A percentile compares a stretch with the other conserved stretches of the same genome.
Evolutionary conservation across 2,888 invertebrate genomes (phyloP).

Genomic region (Acleris sparsana): DNA sequence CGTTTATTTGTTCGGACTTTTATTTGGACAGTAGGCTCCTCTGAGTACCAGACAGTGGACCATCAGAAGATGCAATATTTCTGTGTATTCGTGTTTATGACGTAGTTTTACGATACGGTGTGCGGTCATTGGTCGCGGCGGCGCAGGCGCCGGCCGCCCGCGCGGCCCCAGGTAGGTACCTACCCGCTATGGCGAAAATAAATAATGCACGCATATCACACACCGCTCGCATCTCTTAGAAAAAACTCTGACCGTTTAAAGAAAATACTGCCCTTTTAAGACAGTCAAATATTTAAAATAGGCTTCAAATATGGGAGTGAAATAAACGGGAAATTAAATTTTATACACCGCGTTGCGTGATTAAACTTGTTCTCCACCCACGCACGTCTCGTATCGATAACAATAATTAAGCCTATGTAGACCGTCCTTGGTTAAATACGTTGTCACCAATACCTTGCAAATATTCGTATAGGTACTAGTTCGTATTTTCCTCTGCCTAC

Average conservation of each 20-base stretch:
- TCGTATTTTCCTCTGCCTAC: too few species aligned
- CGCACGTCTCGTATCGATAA: slow-evolving; percentile 12
- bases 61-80: slow-evolving; percentile 16
- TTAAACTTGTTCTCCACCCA: slow-evolving; percentile 20
- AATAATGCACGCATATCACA: slow-evolving; percentile 62
- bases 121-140: slow-evolving; percentile 68
- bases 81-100: slow-evolving; percentile 37
- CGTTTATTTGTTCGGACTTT: slow-evolving; percentile 5
- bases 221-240: slow-evolving; percentile 51
- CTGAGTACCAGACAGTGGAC: neutral
- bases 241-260: slow-evolving; percentile 29
- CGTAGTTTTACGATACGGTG: slow-evolving; percentile 41
- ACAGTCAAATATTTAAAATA: slow-evolving; percentile 14
- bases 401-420: slow-evolving; percentile 12
- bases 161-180: slow-evolving; percentile 67
- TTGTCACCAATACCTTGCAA: neutral
- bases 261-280: slow-evolving; percentile 15
- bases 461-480: neutral
- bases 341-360: slow-evolving; percentile 14
- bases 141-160: slow-evolving; percentile 48
- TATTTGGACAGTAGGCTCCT: neutral
- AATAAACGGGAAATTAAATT: slow-evolving; percentile 15
- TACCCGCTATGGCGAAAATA: slow-evolving; percentile 68
- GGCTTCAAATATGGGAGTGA: slow-evolving; percentile 3
- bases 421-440: neutral